Percentiles rank a stretch among this genome's conserved stretches.
phyloP scores from a whole-genome alignment of 2,797 vertebrate species.

The Poeciliopsis presidionis region DNA sequence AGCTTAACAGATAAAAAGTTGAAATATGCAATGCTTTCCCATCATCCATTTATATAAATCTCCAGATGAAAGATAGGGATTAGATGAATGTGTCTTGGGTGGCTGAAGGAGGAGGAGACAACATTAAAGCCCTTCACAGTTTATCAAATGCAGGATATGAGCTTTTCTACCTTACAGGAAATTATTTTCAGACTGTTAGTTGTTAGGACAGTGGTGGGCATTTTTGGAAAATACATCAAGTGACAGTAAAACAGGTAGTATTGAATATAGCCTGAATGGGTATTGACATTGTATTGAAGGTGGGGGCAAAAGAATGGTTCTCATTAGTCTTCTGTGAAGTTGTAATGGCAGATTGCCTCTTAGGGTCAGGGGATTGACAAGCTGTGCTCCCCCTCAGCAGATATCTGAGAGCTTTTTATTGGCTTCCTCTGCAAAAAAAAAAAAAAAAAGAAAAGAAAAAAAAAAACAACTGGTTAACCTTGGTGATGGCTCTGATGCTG shows the following conservation, averaged over 20 bases:
- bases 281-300: slow-evolving; percentile 84
- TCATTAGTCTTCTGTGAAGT: slow-evolving; percentile 84
- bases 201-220: slow-evolving; percentile 34
- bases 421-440: slow-evolving; percentile 76
- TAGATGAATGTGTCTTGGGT: slow-evolving; percentile 77
- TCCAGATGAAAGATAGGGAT: slow-evolving; percentile 73
- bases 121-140: slow-evolving; percentile 61
- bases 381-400: slow-evolving; percentile 80
- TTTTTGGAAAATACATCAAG: slow-evolving; percentile 51
- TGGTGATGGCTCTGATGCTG: slow-evolving; percentile 75
- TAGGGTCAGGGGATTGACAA: slow-evolving; percentile 83
- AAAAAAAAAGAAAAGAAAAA: slow-evolving; percentile 42
- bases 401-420: slow-evolving; percentile 80
- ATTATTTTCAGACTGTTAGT: slow-evolving; percentile 52
- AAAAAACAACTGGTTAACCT: slow-evolving; percentile 74
- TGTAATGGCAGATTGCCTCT: slow-evolving; percentile 82
- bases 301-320: slow-evolving; percentile 81
- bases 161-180: slow-evolving; percentile 27
- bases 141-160: slow-evolving; percentile 50
- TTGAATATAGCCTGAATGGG: slow-evolving; percentile 72
- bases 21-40: slow-evolving; percentile 81
- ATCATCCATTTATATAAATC: slow-evolving; percentile 82
- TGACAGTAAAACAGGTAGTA: slow-evolving; percentile 66
- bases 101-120: slow-evolving; percentile 53
- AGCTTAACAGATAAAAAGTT: slow-evolving; percentile 79